Percentiles rank a stretch among this genome's conserved stretches.
Conservation (phyloP, 2,888 invertebrate genomes). For the Watsonalla cultraria region DNA sequence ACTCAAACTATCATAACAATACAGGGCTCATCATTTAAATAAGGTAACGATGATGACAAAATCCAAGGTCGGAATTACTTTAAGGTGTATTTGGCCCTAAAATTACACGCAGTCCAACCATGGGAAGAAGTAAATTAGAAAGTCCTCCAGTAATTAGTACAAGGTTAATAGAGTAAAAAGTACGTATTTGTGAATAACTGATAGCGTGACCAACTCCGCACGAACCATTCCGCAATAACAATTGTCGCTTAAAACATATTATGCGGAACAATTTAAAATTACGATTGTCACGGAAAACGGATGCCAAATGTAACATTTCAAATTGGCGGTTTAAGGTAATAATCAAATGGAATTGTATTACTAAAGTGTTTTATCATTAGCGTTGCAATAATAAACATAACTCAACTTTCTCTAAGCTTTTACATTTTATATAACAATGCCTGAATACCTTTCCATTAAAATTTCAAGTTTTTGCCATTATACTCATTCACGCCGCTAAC, state of each 20-base stretch:
- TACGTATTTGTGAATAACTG: constrained; percentile 41
- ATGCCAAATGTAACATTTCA: constrained; percentile 16
- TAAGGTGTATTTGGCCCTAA: too few relatives aligned
- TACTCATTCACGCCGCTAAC: too few relatives aligned
- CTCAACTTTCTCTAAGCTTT: background rate
- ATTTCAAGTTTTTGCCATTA: background rate
- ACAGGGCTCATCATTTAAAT: too few relatives aligned
- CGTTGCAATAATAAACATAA: background rate
- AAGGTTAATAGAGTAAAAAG: constrained; percentile 54
- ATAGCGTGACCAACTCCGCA: constrained; percentile 49
- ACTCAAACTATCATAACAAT: too few relatives aligned
- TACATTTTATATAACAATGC: background rate
- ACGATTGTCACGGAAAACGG: constrained; percentile 22
- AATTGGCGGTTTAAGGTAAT: constrained; percentile 8
- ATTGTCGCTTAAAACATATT: constrained; percentile 29
- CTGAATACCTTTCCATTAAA: background rate
- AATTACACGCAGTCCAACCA: constrained; percentile 5
- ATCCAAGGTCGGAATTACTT: too few relatives aligned
- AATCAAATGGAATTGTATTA: constrained; percentile 10
- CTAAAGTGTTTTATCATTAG: background rate
- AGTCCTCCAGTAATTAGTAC: constrained; percentile 52
- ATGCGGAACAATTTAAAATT: constrained; percentile 34
- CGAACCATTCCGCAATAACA: constrained; percentile 46
- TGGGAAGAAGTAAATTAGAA: constrained; percentile 33
- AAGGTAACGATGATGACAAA: too few relatives aligned